A percentile compares a stretch with the other conserved stretches of the same genome.
Evolutionary conservation across 1,140 invertebrate species (phyloP).

Genomic region (Leptinotarsa defecta): DNA sequence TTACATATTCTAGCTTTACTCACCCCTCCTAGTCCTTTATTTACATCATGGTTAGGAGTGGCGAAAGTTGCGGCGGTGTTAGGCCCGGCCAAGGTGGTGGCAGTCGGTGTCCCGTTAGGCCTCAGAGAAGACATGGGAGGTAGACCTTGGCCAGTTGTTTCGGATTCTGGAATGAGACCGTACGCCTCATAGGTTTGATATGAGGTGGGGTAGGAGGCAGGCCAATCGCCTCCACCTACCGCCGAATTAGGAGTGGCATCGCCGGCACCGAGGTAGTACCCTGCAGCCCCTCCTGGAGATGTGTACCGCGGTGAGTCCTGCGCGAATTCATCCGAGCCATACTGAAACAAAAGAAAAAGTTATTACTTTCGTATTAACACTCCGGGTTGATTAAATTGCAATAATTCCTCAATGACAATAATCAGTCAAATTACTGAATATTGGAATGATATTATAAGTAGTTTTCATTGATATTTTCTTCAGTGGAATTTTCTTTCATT

Average conservation of each 20-base stretch:
- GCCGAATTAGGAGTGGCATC: slow-evolving; percentile 53
- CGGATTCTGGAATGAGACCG: slow-evolving; percentile 64
- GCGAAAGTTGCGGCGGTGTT: slow-evolving; percentile 53
- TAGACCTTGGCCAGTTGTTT: slow-evolving; percentile 68
- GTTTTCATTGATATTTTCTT: too few species aligned
- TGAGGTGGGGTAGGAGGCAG: slow-evolving; percentile 56
- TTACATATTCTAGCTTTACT: slow-evolving; percentile 41
- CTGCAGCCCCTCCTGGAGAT: slow-evolving; percentile 68
- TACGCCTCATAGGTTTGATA: slow-evolving; percentile 65
- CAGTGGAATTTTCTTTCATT: too few species aligned
- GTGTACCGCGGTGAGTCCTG: slow-evolving; percentile 84
- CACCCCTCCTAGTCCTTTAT: slow-evolving; percentile 79
- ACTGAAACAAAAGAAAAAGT: slow-evolving; percentile 64
- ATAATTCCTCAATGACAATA: too few species aligned
- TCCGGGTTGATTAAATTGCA: too few species aligned
- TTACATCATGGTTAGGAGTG: slow-evolving; percentile 71
- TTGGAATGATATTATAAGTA: too few species aligned
- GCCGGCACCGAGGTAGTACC: slow-evolving; percentile 29
- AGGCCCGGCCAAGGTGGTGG: slow-evolving; percentile 59
- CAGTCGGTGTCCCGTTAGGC: slow-evolving; percentile 62
- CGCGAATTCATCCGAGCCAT: slow-evolving; percentile 84
- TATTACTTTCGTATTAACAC: neutral
- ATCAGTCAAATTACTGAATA: too few species aligned
- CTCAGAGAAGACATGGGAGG: slow-evolving; percentile 94
- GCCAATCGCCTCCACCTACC: slow-evolving; percentile 47